Evolutionary conservation across 2,888 invertebrate genomes (phyloP), one percentile per base, ranked within the genome.

Genomic region (Elysia crispata): DNA sequence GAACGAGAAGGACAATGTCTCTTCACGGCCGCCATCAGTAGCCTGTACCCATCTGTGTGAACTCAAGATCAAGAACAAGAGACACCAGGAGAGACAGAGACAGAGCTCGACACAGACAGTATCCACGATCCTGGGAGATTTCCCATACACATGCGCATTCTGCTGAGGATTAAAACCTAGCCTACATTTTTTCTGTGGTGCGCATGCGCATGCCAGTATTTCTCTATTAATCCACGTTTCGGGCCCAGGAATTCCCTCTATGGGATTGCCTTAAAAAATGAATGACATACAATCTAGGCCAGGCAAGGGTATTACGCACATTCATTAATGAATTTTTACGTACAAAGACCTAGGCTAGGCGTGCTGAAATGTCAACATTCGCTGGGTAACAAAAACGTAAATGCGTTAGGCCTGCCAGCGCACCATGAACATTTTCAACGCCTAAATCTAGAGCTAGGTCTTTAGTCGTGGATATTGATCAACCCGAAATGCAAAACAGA

Each of bases 1-100:
- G 89, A 87, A 79, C 86, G 86, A 83, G 87, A 88, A 81, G 85
- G 84, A 84, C 90, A 88, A 86, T 88, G 86, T 86, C 90, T 88
- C 85, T 89, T 89, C 83, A 87, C 86, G 85, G 89, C 88, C 89
- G 89, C 89, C 89, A 89, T 89, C 87, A 86, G 41, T 41, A 41
- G 5, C 41, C 41, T 23, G 89, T 85, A 86, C 85, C 87, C 89
- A 87, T 89, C 87, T 88, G 88, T 88, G 87, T 41, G 41, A 6
- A 41, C 41, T 41, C 5, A 11, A 11, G 41, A 41, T 41, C 41
- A 41, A 41, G 41, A 41, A 41, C 41, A 41, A 41, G 41, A 41
- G 41, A 41, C 41, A 41, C 41, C 3, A 41, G 41, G 41, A 3
- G 41, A 41, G 41, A 41, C 41, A 41, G 5, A 41, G 41, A 3